Evolutionary conservation across 23 tunicate genomes (phyloP), one percentile per base, ranked within the genome.

Genomic region (Ascidia mentula): DNA sequence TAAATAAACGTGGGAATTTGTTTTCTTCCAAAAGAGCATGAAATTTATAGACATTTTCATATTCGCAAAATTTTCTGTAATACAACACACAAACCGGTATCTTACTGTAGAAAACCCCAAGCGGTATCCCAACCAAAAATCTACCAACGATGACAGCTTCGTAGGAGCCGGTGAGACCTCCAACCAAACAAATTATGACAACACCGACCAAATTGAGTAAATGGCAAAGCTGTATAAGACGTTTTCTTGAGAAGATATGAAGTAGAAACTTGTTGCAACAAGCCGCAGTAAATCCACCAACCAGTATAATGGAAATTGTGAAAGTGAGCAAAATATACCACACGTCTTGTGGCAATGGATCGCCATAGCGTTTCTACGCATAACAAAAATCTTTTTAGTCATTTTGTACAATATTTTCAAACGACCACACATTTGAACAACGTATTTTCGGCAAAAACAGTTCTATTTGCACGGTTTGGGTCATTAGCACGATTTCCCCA

Each of bases 111-210:
- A 18, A 32, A 33, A 74, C 22, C 17, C 78, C 78, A 15, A 33
- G 18, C 17, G 46, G 37, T 22, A 32, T 31, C 18, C 78, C 78
- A 33, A 74, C 40, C 18, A 74, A 20, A 17, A 74, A 30, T 74
- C 78, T 74, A 31, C 78, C 78, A 34, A 0, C 45, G 17, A 74
- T 74, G 0, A 74, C 34, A 0, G 78, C 78, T 74, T 74, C 78
- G 40, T 74, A 74, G 15, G 78, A 74, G 20, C 78, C 40, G 17
- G 78, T 74, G 60, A 33, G 34, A 0, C 78, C 78, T 74, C 42
- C 78, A 15, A 35, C 78, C 20, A 36, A 34, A 34, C 30, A 34
- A 36, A 74, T 1, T 34, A 74, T 74, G 13, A 34, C 13, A 13
- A 74, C 0, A 0, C 78, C 78, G 36, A 37, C 40, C 32, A 74